phyloP scores from a whole-genome alignment of 2,888 invertebrate genomes.

The Terebella lapidaria region DNA sequence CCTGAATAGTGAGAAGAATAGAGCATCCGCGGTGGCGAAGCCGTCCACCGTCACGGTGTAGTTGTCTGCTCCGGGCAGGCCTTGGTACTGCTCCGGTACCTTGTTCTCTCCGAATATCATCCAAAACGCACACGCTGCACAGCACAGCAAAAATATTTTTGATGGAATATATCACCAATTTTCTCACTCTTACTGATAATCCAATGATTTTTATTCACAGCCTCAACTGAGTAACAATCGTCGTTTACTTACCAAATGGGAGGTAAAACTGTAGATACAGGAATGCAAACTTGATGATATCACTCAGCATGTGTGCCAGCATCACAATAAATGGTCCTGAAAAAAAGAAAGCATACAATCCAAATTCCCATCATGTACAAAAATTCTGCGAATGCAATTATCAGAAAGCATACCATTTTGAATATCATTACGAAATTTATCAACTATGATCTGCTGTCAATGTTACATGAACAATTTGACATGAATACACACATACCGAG shows the following conservation, averaged over 20 bases:
- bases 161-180: neutral
- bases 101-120: constrained; percentile 49
- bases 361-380: too few species aligned
- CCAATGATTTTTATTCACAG: too few species aligned
- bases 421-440: too few species aligned
- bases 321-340: constrained; percentile 52
- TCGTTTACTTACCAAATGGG: constrained; percentile 48
- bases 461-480: too few species aligned
- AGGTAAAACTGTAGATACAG: constrained; percentile 49
- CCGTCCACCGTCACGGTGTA: constrained; percentile 22
- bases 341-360: constrained; percentile 8
- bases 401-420: too few species aligned
- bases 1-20: constrained; percentile 36
- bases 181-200: neutral
- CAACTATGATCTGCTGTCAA: too few species aligned
- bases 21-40: constrained; percentile 7
- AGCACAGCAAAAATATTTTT: too few species aligned
- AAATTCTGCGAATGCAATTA: too few species aligned
- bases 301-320: constrained; percentile 44
- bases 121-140: constrained; percentile 50
- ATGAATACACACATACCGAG: constrained; percentile 40
- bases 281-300: constrained; percentile 41
- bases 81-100: constrained; percentile 24
- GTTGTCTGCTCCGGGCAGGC: constrained; percentile 15
- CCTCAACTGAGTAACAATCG: too few species aligned